Evolutionary conservation across 2,797 vertebrate genomes (phyloP).

Genomic region (Siniperca scherzeri): DNA sequence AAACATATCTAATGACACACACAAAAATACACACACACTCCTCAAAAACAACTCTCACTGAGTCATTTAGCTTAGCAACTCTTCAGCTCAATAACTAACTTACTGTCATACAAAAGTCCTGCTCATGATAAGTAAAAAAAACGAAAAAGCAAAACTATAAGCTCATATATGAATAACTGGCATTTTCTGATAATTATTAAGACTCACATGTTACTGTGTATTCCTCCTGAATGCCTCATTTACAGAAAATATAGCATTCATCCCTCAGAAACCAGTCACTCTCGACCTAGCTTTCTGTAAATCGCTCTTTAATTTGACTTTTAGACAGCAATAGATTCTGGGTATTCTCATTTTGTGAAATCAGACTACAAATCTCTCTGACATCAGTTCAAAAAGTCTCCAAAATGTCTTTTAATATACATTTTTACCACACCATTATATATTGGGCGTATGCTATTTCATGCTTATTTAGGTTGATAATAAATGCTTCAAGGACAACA

Average conservation of each 20-base stretch:
- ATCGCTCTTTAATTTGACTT: conserved; percentile 27
- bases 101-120: neutral
- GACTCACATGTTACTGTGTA: conserved; percentile 2
- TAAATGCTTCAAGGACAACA: conserved; percentile 25
- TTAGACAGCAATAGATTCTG: conserved; percentile 11
- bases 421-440: conserved; percentile 27
- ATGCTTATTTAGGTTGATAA: conserved; percentile 36
- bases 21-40: conserved; percentile 1
- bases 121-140: neutral
- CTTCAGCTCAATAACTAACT: neutral
- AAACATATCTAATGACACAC: neutral
- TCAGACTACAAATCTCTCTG: conserved; percentile 31
- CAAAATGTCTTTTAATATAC: conserved; percentile 31
- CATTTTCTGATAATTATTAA: conserved; percentile 15
- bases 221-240: conserved; percentile 28
- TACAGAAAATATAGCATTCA: conserved; percentile 12
- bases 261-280: conserved; percentile 16
- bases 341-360: conserved; percentile 12
- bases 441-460: conserved; percentile 40
- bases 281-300: conserved; percentile 14
- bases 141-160: neutral
- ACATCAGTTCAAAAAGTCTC: conserved; percentile 34
- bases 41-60: neutral
- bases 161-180: neutral
- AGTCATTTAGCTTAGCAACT: conserved; percentile 4